Evolutionary conservation across 2,888 invertebrate genomes (phyloP).

Genomic region (Rhingia rostrata): DNA sequence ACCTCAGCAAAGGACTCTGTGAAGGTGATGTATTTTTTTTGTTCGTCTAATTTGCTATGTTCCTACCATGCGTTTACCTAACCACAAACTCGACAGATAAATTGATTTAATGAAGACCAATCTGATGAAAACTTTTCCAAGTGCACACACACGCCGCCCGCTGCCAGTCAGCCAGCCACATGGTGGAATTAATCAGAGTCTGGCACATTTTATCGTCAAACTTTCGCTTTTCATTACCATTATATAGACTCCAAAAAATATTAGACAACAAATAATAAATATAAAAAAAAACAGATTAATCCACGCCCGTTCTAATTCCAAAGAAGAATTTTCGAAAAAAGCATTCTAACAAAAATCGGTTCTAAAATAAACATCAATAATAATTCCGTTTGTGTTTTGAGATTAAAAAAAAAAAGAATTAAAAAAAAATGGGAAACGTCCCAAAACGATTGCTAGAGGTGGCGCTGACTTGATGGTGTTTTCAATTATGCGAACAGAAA

Average conservation of each 20-base stretch:
- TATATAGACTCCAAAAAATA: slow-evolving; percentile 16
- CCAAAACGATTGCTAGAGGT: slow-evolving; percentile 9
- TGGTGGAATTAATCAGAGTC: slow-evolving; percentile 35
- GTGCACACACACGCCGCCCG: slow-evolving; percentile 10
- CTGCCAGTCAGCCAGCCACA: slow-evolving; percentile 1
- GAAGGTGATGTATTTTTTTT: slow-evolving; percentile 52
- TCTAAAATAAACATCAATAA: slow-evolving; percentile 49
- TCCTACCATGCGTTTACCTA: background rate
- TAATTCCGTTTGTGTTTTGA: slow-evolving; percentile 36
- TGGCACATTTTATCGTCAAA: slow-evolving; percentile 3
- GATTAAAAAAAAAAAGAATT: background rate
- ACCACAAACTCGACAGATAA: background rate
- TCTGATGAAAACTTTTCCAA: slow-evolving; percentile 22
- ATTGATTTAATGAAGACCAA: slow-evolving; percentile 52
- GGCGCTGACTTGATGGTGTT: background rate
- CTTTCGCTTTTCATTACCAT: slow-evolving; percentile 24
- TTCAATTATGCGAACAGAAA: slow-evolving; percentile 10
- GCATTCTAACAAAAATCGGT: slow-evolving; percentile 43
- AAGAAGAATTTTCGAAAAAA: slow-evolving; percentile 31
- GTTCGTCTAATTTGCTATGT: background rate
- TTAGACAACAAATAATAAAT: slow-evolving; percentile 21
- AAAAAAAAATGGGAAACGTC: background rate
- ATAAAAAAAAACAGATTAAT: slow-evolving; percentile 11
- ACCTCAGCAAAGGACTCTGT: slow-evolving; percentile 40
- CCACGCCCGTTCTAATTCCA: slow-evolving; percentile 4